Evolutionary conservation across 2,888 invertebrate species (phyloP), one percentile per base, ranked within the genome.

Genomic region (Lysandra coridon): DNA sequence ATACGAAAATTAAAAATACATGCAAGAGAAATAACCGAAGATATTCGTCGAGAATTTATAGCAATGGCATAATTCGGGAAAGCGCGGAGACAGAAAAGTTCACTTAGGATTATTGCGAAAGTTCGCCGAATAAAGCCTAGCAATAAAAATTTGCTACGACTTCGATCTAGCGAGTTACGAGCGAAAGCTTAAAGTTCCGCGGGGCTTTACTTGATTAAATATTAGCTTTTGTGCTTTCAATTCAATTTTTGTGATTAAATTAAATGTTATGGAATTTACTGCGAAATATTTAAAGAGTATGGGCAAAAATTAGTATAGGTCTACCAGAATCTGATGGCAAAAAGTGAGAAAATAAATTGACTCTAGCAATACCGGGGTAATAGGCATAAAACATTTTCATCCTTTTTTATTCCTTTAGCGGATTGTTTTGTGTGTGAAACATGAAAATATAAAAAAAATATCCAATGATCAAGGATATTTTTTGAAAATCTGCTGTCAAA

Each of bases 21-120:
- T 69, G 33, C 33, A 33, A 69, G 14, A 74, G 74, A 40, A 57
- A 57, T 57, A 57, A 40, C n/a, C 10, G 44, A 74, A n/a, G 44
- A 74, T 44, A 74, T 74, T 44, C 44, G 7, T 44, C 74, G 23
- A 4, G 10, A 74, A 74, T 44, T 74, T 74, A 44, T 74, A 17
- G 57, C 17, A 30, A 30, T 14, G 44, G 1, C 14, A 76, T 76
- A 76, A 76, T 53, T 76, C 33, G 53, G 53, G 49, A 75, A 75
- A 57, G 14, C 33, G 33, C 53, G 76, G 57, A 76, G 76, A 76
- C 76, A 76, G 76, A 76, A 76, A 75, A 57, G 76, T 76, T 76
- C 76, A 76, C 76, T 76, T 76, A 76, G 76, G 76, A 76, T 76
- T 76, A 76, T 76, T 76, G 57, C 53, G 53, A 76, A 76, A 76